These are phyloP conservation scores for Ditylenchus weischeri DNA, from an alignment of 2,888 invertebrate genomes.

Conservation along the genomic window DNA sequence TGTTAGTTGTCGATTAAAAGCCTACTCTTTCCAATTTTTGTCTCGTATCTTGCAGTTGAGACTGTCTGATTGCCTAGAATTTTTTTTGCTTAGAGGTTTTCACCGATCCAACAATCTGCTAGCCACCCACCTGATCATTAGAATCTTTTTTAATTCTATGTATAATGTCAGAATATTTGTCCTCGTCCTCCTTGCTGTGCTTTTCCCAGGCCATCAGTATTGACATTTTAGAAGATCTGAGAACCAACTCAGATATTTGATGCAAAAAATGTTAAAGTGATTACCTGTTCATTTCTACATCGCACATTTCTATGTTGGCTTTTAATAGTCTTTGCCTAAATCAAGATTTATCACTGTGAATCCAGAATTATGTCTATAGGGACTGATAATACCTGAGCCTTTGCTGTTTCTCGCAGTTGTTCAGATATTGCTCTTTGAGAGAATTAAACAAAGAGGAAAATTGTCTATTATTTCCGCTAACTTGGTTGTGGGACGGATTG, in stretches of 20 bases:
- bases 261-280: no score
- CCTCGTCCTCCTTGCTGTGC: slow-evolving; percentile 39
- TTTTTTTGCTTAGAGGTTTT: no score
- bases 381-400: slow-evolving; percentile 42
- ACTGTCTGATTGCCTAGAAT: slow-evolving; percentile 18
- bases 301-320: slow-evolving; percentile 67
- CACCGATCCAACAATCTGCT: no score
- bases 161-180: slow-evolving; percentile 44
- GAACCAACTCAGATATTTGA: no score
- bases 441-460: slow-evolving; percentile 44
- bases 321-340: slow-evolving; percentile 10
- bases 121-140: slow-evolving; percentile 28
- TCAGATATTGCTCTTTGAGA: slow-evolving; percentile 52
- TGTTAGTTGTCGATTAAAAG: no score
- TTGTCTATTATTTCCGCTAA: slow-evolving; percentile 14
- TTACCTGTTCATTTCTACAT: slow-evolving; percentile 48
- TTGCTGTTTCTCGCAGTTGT: slow-evolving; percentile 47
- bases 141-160: slow-evolving; percentile 49
- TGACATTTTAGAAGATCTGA: slow-evolving; percentile 40
- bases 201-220: slow-evolving; percentile 52
- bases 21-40: slow-evolving; percentile 45
- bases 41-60: slow-evolving; percentile 41
- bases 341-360: not conserved
- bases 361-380: not conserved
- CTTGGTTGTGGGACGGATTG: no score